Conservation (phyloP, 2,888 invertebrate genomes). For the Scaptomyza caliginosa region DNA sequence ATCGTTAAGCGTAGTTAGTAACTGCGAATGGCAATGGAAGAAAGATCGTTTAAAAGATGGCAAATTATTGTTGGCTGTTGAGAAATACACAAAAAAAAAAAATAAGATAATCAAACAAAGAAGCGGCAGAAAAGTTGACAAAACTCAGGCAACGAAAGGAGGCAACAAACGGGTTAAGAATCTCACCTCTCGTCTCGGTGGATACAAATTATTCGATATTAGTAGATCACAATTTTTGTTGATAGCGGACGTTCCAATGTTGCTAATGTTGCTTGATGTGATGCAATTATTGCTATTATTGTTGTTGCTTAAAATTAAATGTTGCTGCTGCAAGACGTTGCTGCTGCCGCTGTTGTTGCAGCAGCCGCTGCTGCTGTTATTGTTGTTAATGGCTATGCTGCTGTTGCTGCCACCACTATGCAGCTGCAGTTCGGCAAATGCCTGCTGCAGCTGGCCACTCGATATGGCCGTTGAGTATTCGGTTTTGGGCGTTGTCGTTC, state of each 20-base stretch:
- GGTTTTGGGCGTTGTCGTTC: constrained; percentile 79
- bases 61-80: not conserved
- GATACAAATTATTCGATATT: constrained; percentile 84
- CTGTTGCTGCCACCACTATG: constrained; percentile 34
- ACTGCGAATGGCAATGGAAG: constrained; percentile 62
- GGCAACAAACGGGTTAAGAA: not conserved
- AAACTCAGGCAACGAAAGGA: not conserved
- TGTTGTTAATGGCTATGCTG: constrained; percentile 47
- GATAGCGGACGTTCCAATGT: constrained; percentile 62
- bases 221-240: constrained; percentile 84
- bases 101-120: not conserved
- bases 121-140: not conserved
- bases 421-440: constrained; percentile 66
- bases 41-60: not conserved
- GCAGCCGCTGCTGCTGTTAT: constrained; percentile 37
- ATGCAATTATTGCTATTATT: constrained; percentile 78
- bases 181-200: constrained; percentile 84
- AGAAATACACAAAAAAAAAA: too few species aligned
- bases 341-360: constrained; percentile 41
- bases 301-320: constrained; percentile 77
- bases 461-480: constrained; percentile 77
- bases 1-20: constrained; percentile 82
- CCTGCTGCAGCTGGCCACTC: constrained; percentile 71
- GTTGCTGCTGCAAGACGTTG: constrained; percentile 45
- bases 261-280: constrained; percentile 38